Evolutionary conservation across 2,113 vertebrate species (phyloP).

Genomic region (Sinocyclocheilus grahami): DNA sequence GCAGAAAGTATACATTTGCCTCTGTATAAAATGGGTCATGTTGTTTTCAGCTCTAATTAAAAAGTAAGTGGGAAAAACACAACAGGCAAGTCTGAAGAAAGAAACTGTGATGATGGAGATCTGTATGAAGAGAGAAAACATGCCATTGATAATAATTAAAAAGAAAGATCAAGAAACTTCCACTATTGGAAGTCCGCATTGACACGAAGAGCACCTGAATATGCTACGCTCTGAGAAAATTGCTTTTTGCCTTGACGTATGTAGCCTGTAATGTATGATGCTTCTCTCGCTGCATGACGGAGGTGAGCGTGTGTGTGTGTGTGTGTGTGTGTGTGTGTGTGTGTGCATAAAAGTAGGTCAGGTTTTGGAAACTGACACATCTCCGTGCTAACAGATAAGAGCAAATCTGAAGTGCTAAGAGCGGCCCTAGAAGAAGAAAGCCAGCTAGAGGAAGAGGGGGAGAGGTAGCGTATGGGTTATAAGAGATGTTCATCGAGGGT

Average conservation of each 20-base stretch:
- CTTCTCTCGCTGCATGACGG: slow-evolving; percentile 8
- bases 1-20: slow-evolving; percentile 63
- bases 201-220: slow-evolving; percentile 31
- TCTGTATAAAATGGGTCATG: slow-evolving; percentile 80
- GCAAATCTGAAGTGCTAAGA: slow-evolving; percentile 71
- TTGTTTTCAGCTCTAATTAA: slow-evolving; percentile 79
- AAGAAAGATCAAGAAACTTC: slow-evolving; percentile 45
- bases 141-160: slow-evolving; percentile 49
- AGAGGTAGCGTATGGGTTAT: background rate
- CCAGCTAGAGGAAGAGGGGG: slow-evolving; percentile 17
- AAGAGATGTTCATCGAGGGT: slow-evolving; percentile 63
- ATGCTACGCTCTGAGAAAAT: slow-evolving; percentile 17
- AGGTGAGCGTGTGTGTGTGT: slow-evolving; percentile 33
- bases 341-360: slow-evolving; percentile 74
- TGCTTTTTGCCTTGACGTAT: slow-evolving; percentile 51
- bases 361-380: slow-evolving; percentile 76
- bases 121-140: slow-evolving; percentile 17
- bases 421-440: slow-evolving; percentile 65
- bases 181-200: slow-evolving; percentile 35
- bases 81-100: slow-evolving; percentile 59
- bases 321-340: slow-evolving; percentile 13
- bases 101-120: slow-evolving; percentile 40
- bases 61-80: slow-evolving; percentile 61
- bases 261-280: slow-evolving; percentile 39
- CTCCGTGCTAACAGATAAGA: slow-evolving; percentile 75